Base-by-base conservation (phyloP, 1,140 invertebrate genomes). In the Brachionus rotundiformis region DNA sequence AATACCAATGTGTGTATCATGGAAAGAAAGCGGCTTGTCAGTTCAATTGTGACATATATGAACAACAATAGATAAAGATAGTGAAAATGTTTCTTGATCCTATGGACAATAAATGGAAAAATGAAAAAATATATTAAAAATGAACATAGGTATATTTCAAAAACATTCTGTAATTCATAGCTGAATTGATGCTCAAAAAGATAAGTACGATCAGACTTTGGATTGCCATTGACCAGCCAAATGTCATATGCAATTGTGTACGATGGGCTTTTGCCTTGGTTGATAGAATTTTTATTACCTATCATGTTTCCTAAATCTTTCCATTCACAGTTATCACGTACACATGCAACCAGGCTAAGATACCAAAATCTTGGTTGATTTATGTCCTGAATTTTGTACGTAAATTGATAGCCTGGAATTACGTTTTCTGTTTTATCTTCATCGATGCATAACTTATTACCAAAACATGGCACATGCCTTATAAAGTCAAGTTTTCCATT, bases 321-420 rank as follows among this genome's bases (percentile, higher is more conserved):
- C 39, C 65, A 44, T 27, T 83, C 47, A 85, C 94, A 96, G 7
- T 88, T 82, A 81, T 87, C 92, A 63, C 93, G 90, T 85, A 93
- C 93, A 88, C 96, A 98, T 5, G 95, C 92, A 19, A 96, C 94
- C 84, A 98, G 89, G 82, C 95, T 95, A 47, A 98, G 89, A 88
- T 96, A 98, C 95, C 95, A 98, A 88, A 96, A 98, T 85, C 94
- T 93, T 79, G 95, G 94, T 85, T 95, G 92, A 84, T 92, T 92
- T 75, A 92, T 91, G 87, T 98, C 92, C 85, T 94, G 91, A 82
- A 98, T 93, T 71, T 93, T 92, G 89, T 94, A 97, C 2, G 96
- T 98, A 86, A 98, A 96, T 88, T 98, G 95, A 87, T 93, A 91
- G 71, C 91, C 92, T 84, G 92, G 91, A 1, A 98, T 90, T 0